These are phyloP conservation scores for Galeopterus variegatus DNA, from an alignment of 2,113 vertebrate genomes.

Conservation along the genomic window DNA sequence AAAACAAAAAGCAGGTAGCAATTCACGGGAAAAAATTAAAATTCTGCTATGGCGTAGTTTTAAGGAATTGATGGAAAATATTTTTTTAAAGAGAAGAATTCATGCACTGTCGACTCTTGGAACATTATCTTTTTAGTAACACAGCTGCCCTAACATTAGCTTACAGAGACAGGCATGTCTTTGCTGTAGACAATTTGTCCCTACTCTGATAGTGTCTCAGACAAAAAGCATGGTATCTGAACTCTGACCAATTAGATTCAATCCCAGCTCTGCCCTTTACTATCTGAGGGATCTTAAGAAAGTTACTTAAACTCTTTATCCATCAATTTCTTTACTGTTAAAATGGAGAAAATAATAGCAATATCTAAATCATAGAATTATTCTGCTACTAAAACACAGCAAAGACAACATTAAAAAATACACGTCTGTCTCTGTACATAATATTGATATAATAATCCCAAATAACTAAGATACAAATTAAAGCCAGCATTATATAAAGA, in stretches of 20 bases:
- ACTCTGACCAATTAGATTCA: accelerated
- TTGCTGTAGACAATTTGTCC: accelerated
- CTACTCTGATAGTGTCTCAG: accelerated
- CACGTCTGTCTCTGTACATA: neutral
- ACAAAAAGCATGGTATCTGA: accelerated
- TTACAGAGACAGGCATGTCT: accelerated
- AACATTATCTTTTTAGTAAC: accelerated
- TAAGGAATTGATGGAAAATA: neutral
- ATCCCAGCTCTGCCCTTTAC: neutral
- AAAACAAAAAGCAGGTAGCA: neutral
- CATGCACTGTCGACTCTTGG: accelerated
- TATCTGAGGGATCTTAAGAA: neutral
- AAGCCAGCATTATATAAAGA: neutral
- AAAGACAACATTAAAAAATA: no score
- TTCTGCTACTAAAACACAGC: neutral
- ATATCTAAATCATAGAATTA: accelerated
- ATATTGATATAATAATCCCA: no score
- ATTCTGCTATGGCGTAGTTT: neutral
- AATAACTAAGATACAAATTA: neutral
- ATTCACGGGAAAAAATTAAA: neutral
- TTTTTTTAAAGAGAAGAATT: neutral
- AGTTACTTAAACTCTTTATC: neutral
- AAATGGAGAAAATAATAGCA: no score
- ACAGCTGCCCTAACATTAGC: accelerated
- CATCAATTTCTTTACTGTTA: neutral